Evolutionary conservation across 2,113 vertebrate species (phyloP), one percentile per base, ranked within the genome.

Genomic region (Trogon surrucura): DNA sequence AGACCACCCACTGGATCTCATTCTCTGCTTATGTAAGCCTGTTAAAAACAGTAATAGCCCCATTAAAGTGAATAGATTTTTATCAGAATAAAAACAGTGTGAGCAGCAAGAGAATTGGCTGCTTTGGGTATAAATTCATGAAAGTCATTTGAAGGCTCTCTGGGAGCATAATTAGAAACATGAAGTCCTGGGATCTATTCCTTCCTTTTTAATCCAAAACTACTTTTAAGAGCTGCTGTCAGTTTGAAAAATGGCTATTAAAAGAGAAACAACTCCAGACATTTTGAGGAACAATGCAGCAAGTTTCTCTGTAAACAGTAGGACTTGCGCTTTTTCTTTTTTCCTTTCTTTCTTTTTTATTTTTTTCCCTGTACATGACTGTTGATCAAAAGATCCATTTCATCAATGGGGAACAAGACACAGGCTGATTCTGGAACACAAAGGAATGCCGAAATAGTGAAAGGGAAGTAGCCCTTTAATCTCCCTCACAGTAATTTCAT

Each of bases 151-250:
- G 92, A 94, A 93, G 66, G 84, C 94, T 91, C 89, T 94, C 85
- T 93, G 89, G 95, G 93, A 95, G 54, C 65, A 89, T 93, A 95
- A 96, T 95, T 95, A 95, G 87, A 96, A 95, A 94, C 94, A 95
- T 26, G 66, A 89, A 93, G 81, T 85, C 96, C 94, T 93, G 89
- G 89, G 91, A 95, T 82, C 70, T 69, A 84, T 96, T 89, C 84
- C 87, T 94, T 82, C 70, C 92, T 94, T 89, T 89, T 85, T 77
- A 94, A 91, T 91, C 66, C 91, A 89, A 91, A 91, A 69, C 87
- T 75, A 36, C 89, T 94, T 92, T 86, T 67, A 84, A 78, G 69
- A 92, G 83, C 88, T 91, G 85, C 72, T 80, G 82, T 77, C 90
- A 90, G 69, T 71, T 84, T 85, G 67, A 89, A 72, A 93, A 93